A percentile compares a stretch with the other conserved stretches of the same genome.
Evolutionary conservation across 2,113 vertebrate genomes (phyloP).

Genomic region (Chrysemys picta): DNA sequence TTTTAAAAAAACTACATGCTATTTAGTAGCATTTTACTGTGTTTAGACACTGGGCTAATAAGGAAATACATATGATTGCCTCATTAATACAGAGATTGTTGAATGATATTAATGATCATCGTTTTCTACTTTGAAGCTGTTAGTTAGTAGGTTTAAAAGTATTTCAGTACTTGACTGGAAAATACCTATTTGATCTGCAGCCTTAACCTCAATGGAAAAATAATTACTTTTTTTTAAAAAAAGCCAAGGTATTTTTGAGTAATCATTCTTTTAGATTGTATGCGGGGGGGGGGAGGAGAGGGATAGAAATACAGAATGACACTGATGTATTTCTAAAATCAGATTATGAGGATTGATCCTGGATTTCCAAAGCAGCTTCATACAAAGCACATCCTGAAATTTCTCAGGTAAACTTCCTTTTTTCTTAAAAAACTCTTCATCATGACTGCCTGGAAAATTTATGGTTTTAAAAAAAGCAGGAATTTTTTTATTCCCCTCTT

Average conservation of each 20-base stretch:
- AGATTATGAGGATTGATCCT: background rate
- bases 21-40: background rate
- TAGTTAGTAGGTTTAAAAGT: background rate
- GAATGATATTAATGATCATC: background rate
- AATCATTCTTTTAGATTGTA: background rate
- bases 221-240: background rate
- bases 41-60: background rate
- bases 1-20: background rate
- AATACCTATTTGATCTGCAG: background rate
- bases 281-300: background rate
- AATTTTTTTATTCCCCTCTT: background rate
- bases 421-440: background rate
- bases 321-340: background rate
- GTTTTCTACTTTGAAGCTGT: background rate
- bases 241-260: background rate
- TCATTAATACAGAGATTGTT: background rate
- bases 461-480: background rate
- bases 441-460: background rate
- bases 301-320: background rate
- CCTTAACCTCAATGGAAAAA: background rate
- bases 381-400: background rate
- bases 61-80: background rate
- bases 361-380: conserved; percentile 29
- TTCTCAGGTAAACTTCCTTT: background rate
- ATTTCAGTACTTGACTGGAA: too few relatives aligned